Evolutionary conservation across 2,113 vertebrate genomes (phyloP), one percentile per base, ranked within the genome.

Genomic region (Pygathrix nemaeus): DNA sequence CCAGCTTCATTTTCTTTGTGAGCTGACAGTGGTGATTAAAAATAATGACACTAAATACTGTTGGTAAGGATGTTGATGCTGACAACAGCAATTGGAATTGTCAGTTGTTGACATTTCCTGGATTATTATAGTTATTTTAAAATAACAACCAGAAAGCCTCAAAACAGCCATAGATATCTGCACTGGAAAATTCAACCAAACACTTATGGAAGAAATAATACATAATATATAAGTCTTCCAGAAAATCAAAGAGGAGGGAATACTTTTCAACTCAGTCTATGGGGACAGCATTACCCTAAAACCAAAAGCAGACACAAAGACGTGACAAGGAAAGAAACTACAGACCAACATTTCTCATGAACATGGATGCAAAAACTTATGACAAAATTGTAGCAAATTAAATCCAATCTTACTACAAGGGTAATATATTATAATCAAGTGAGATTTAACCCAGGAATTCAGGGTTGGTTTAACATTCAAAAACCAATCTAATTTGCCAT

Each of bases 381-480:
- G 66, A 68, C 84, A 93, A 75, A 76, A 52, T 86, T 87, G 21
- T 66, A 61, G 38, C n/a, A 93, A 91, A 61, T 83, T 9, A 25
- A 93, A 94, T 64, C 30, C 76, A 90, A 55, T 52, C 80, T 83
- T 94, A 76, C 80, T 94, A 76, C 80, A 80, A 90, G 48, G 27
- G 52, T 75, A 80, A 78, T n/a, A 52, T 11, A 45, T 81, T 45
- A 75, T 25, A 93, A 88, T 40, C 72, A 55, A 88, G 64, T 25
- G 35, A 35, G n/a, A 79, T 84, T 91, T 94, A 88, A 78, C 35
- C 45, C 18, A 96, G 82, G 76, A 97, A 93, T 87, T 84, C 61
- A 95, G 79, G 30, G 25, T 95, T 68, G 79, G 32, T 61, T 84
- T 90, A 90, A 87, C 45, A 27, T 68, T 90, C 9, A 79, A 93